Base-by-base conservation (phyloP, 2,797 vertebrate genomes). In the Caiman crocodilus region DNA sequence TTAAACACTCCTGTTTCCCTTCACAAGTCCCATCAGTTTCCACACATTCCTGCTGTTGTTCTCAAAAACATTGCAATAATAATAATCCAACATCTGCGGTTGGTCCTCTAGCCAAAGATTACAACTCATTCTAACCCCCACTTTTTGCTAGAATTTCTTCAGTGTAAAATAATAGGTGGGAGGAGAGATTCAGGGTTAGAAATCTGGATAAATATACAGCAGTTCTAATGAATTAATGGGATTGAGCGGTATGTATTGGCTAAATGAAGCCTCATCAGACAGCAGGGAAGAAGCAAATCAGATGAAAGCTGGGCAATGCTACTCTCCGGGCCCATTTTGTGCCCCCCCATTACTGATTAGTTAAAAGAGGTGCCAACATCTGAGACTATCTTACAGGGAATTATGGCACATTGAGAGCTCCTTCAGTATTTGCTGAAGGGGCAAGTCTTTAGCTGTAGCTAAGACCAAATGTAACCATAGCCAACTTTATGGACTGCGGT, bases 31-130 rank as follows among this genome's bases (percentile, higher is more conserved):
- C 94, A 84, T 84, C 73, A 56, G 57, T 75, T 87, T 93, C 83
- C 80, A 78, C 71, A 92, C 94, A 94, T 96, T 96, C 95, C 89
- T 95, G 8, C 88, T 97, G 91, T 89, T 94, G 90, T 94, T 94
- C 87, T 80, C 94, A 78, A 96, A 96, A 55, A 84, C 83, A 74
- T 26, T 83, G n/a, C 93, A 95, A 88, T 91, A 93, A 94, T 84
- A 96, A 94, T 87, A 96, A 96, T 79, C 78, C 93, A 85, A 85
- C 82, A 90, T 95, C 92, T 94, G 97, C 85, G 97, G 97, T 95
- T 94, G 88, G 80, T 90, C 73, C 64, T 79, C 76, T 65, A 77
- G 97, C 91, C 96, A 94, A 96, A 93, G 90, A 84, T 86, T 87
- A 3, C 87, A 95, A 94, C 95, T 87, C 95, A 95, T 90, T 90